These are phyloP conservation scores for Drosophila subsilvestris DNA, from an alignment of 2,888 invertebrate species.

Conservation along the genomic window DNA sequence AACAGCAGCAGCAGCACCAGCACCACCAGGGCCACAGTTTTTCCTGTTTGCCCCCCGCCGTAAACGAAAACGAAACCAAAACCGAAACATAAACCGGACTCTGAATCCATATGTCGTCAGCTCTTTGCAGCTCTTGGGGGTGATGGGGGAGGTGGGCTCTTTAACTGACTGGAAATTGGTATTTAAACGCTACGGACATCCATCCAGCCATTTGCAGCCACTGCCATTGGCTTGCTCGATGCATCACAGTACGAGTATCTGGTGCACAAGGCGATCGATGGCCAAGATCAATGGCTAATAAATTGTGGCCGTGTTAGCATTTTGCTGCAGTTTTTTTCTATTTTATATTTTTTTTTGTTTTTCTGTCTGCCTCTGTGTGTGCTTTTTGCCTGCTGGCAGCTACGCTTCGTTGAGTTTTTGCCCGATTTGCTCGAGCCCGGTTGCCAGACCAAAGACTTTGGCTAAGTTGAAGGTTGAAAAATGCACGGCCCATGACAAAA, in stretches of 20 bases:
- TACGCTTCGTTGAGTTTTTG: conserved; percentile 54
- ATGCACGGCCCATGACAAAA: conserved; percentile 32
- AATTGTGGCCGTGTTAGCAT: conserved; percentile 40
- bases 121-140: neutral
- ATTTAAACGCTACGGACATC: conserved; percentile 32
- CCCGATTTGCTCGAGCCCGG: conserved; percentile 46
- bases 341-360: neutral
- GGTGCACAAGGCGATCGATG: conserved; percentile 40
- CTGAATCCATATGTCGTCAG: neutral
- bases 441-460: conserved; percentile 16
- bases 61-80: neutral
- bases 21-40: conserved; percentile 40
- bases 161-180: conserved; percentile 34
- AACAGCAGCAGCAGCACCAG: conserved; percentile 31
- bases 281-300: conserved; percentile 76
- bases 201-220: conserved; percentile 23
- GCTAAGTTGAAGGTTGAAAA: conserved; percentile 42
- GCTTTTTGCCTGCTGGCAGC: conserved; percentile 32
- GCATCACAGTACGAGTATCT: conserved; percentile 24
- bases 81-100: conserved; percentile 38
- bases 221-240: neutral
- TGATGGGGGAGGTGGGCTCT: neutral
- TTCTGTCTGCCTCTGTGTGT: conserved; percentile 5
- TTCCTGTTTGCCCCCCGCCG: conserved; percentile 31
- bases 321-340: neutral